Evolutionary conservation across 2,113 vertebrate genomes (phyloP), one percentile per base, ranked within the genome.

Genomic region (Oophaga pumilio): DNA sequence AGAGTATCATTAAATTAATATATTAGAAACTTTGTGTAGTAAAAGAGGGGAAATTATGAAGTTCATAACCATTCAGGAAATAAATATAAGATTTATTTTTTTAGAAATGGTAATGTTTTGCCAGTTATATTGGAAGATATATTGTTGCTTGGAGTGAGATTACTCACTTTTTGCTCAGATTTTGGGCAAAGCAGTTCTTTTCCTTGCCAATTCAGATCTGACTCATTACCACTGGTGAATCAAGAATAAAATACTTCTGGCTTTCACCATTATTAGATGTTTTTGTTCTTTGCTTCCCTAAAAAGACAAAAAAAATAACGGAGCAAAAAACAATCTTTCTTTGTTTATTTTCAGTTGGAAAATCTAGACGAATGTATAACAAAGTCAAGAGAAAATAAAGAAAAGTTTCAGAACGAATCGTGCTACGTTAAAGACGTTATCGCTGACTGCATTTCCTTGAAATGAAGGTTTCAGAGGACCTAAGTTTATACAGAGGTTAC

Each of bases 221-320:
- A 95, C 93, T 95, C 94, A 94, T 93, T 94, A 95, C 93, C 94
- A 93, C 93, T 93, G 91, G 92, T 91, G 94, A 93, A 93, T 93
- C 93, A 92, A 92, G 91, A 90, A 95, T 94, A 93, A 94, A 94
- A 94, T 90, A 90, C 92, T 95, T 90, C 90, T 95, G 93, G 93
- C 93, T 91, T 90, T 81, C 71, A 92, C 91, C 91, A 92, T 92
- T 91, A 85, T 91, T 94, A 94, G 92, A 92, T 92, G 92, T 94
- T 93, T 93, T 92, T 93, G 92, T 92, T 92, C 90, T 83, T 94
- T 93, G 91, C 89, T 69, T 90, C 43, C 86, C 74, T 90, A 73
- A 77, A 68, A 88, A 84, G 71, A 76, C 60, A 84, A 88, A 88
- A 87, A 43, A 78, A 79, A 80, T 80, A 80, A 68, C 50, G 77